Conservation (phyloP, 2,113 vertebrate species). For the Oplegnathus fasciatus region DNA sequence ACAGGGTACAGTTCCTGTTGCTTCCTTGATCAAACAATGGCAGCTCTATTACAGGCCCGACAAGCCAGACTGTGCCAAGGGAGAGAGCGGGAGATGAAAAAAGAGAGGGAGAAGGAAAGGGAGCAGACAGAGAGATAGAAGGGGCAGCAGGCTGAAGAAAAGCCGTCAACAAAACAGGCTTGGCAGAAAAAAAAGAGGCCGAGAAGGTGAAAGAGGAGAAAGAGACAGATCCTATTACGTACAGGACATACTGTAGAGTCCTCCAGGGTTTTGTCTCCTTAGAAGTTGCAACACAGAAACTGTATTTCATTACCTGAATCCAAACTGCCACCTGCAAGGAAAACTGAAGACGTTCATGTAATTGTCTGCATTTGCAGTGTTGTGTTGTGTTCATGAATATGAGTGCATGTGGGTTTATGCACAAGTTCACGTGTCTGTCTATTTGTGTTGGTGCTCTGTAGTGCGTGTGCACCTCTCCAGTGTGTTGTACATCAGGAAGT, state of each 20-base stretch:
- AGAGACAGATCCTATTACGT: constrained; percentile 72
- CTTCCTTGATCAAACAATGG: constrained; percentile 83
- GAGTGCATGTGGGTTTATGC: neutral
- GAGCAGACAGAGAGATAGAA: constrained; percentile 65
- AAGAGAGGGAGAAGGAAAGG: constrained; percentile 50
- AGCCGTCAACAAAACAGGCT: constrained; percentile 72
- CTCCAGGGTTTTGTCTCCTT: constrained; percentile 63
- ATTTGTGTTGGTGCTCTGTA: neutral
- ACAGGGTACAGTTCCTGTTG: constrained; percentile 82
- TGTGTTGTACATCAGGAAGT: constrained; percentile 62
- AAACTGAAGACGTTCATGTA: constrained; percentile 27
- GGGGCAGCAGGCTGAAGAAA: constrained; percentile 70
- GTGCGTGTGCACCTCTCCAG: constrained; percentile 23
- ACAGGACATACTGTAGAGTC: constrained; percentile 52
- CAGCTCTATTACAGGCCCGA: constrained; percentile 83
- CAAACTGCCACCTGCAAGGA: constrained; percentile 45
- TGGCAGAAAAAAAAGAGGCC: constrained; percentile 43
- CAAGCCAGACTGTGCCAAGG: constrained; percentile 77
- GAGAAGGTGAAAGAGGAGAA: constrained; percentile 50
- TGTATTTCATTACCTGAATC: constrained; percentile 67
- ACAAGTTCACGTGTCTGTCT: constrained; percentile 14
- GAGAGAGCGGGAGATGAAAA: constrained; percentile 47
- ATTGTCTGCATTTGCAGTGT: constrained; percentile 32
- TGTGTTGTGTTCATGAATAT: constrained; percentile 12
- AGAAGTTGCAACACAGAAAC: constrained; percentile 55